Base-by-base conservation (phyloP, 2,888 invertebrate species). In the Spodoptera littoralis region DNA sequence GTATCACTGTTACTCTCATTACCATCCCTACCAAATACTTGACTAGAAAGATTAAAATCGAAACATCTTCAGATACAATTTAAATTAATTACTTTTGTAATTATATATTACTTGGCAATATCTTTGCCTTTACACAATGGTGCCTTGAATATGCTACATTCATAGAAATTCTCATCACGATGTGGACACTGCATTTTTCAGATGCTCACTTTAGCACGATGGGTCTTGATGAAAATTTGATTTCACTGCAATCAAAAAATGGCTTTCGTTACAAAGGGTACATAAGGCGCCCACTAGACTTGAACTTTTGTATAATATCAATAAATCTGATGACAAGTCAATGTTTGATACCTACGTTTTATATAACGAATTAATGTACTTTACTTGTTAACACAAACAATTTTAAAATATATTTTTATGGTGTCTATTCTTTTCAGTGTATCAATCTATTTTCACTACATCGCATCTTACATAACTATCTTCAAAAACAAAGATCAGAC, bases 151-250 rank as follows among this genome's bases (percentile, higher is more conserved):
- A 44, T 27, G 13, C 4, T 44, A 6, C 44, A 36, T 45, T 42
- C 42, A 42, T 51, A 61, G 1, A 22, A 51, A 47, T 47, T 59
- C 6, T 22, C 27, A 24, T 70, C 4, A n/a, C 50, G 5, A 11
- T 44, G 24, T n/a, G 13, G n/a, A 42, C 24, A 36, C n/a, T 70
- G 45, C 53, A 64, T 45, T 64, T 64, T 63, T 64, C 9, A 41
- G 70, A 53, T 53, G 48, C 70, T 68, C 49, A 44, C 49, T 57
- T 48, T 65, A 41, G 41, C 36, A 54, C 41, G 43, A 53, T 51
- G 50, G 53, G 18, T 22, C 41, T 12, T 49, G 44, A 70, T 62
- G 51, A 52, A 70, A 62, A 52, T 48, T 70, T 61, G 41, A 71
- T 66, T 66, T 49, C 9, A 11, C 30, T 64, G 48, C 45, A 66